Percentiles rank a stretch among this genome's conserved stretches.
phyloP scores from a whole-genome alignment of 2,797 vertebrate genomes.

The Silurus aristotelis region DNA sequence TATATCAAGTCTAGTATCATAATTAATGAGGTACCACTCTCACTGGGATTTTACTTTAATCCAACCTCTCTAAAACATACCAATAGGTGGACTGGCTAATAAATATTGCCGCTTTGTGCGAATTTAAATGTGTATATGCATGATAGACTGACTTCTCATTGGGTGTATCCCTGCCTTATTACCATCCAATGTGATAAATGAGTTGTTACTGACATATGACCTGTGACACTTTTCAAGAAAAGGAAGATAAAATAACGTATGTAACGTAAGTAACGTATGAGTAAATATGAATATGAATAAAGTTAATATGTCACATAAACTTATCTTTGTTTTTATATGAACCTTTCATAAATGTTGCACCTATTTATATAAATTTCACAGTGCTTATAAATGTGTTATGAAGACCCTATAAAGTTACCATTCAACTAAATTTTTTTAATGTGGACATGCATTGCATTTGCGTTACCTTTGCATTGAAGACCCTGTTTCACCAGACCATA shows the following conservation, averaged over 20 bases:
- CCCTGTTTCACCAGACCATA: constrained; percentile 93
- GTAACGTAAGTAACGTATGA: background rate
- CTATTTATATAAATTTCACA: background rate
- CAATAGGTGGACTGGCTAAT: background rate
- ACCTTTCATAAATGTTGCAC: background rate
- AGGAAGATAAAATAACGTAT: background rate
- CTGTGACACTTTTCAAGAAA: background rate
- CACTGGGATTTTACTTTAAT: background rate
- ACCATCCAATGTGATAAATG: background rate
- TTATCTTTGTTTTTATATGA: background rate
- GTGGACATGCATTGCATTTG: background rate
- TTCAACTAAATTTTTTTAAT: background rate
- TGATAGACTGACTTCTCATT: background rate
- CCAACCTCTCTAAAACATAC: background rate
- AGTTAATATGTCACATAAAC: background rate
- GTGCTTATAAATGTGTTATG: background rate
- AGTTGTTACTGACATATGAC: background rate
- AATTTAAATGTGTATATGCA: background rate
- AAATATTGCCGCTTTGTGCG: background rate
- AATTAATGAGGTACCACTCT: background rate
- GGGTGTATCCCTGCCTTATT: background rate
- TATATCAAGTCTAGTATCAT: background rate
- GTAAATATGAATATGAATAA: too few species aligned
- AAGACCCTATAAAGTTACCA: background rate
- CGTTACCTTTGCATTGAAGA: constrained; percentile 92